These are phyloP conservation scores for Teleogryllus occipitalis DNA, from an alignment of 1,140 invertebrate genomes.

Conservation along the genomic window DNA sequence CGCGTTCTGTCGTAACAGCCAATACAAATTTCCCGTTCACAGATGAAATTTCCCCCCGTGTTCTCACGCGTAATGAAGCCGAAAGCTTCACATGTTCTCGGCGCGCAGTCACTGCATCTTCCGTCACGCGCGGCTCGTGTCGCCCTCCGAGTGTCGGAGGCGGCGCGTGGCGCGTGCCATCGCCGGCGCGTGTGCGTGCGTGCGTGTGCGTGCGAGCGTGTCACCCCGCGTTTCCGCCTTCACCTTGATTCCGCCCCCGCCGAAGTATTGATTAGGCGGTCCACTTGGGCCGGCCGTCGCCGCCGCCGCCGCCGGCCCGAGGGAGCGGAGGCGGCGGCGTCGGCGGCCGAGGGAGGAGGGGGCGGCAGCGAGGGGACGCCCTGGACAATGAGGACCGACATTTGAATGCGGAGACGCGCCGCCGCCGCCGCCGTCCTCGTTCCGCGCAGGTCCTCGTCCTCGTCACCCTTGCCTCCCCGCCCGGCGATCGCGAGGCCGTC, in stretches of 20 bases:
- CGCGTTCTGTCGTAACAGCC: too few species aligned
- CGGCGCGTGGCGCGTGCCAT: too few species aligned
- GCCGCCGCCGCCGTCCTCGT: neutral
- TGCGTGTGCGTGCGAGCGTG: neutral
- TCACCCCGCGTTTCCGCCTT: neutral
- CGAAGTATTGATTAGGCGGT: conserved; percentile 3
- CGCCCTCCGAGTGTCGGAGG: neutral
- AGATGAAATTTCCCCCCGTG: too few species aligned
- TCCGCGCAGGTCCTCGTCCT: too few species aligned
- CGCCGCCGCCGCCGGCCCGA: too few species aligned
- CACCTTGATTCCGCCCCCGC: neutral
- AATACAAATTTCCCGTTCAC: too few species aligned
- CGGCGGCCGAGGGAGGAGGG: too few species aligned
- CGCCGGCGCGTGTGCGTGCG: neutral
- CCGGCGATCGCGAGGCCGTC: neutral
- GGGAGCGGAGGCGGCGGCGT: too few species aligned
- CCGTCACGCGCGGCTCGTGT: neutral
- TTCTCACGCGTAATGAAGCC: too few species aligned
- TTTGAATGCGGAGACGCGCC: neutral
- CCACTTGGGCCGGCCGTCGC: neutral
- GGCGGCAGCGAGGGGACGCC: neutral
- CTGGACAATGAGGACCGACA: neutral
- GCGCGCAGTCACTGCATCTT: neutral
- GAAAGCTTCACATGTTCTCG: too few species aligned
- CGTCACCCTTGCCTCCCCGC: neutral